Evolutionary conservation across 37 sponge, comb jelly and placozoan genomes (phyloP).

Genomic region (Geodia barretti): DNA sequence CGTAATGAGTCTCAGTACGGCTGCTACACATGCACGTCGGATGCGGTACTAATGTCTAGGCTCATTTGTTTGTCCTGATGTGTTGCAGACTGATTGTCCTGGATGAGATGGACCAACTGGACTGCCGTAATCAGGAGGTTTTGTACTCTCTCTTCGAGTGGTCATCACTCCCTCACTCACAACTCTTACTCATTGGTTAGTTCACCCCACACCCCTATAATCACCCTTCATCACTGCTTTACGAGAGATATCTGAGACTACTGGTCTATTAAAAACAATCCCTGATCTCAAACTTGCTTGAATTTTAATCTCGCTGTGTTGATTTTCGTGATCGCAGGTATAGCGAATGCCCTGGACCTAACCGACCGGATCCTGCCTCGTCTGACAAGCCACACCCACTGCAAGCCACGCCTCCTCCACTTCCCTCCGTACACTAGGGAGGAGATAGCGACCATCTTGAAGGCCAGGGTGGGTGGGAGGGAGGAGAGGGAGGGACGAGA

Average conservation of each 20-base stretch:
- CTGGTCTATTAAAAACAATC: no score
- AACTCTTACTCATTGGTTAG: constrained; percentile 82
- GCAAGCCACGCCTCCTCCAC: constrained; percentile 69
- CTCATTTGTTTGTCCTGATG: no score
- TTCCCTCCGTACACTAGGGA: constrained; percentile 88
- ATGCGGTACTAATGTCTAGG: background rate
- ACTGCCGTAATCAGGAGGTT: constrained; percentile 61
- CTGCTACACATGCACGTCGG: background rate
- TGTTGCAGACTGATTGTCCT: constrained; percentile 70
- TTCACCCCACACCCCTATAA: no score
- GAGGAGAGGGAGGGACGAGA: background rate
- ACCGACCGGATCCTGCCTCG: constrained; percentile 83
- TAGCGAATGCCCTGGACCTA: constrained; percentile 88
- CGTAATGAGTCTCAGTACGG: background rate
- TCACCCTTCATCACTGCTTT: no score
- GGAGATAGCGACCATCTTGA: constrained; percentile 76
- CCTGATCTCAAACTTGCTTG: no score
- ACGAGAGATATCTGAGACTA: no score
- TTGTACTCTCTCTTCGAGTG: constrained; percentile 91
- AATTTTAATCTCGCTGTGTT: background rate
- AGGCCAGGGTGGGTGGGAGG: constrained; percentile 43
- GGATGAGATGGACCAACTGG: constrained; percentile 91
- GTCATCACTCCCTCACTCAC: constrained; percentile 74
- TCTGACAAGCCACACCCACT: constrained; percentile 47
- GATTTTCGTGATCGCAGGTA: constrained; percentile 77